Percentiles rank a stretch among this genome's conserved stretches.
Conservation (phyloP, 1,140 invertebrate species). For the Drosophila aff. region DNA sequence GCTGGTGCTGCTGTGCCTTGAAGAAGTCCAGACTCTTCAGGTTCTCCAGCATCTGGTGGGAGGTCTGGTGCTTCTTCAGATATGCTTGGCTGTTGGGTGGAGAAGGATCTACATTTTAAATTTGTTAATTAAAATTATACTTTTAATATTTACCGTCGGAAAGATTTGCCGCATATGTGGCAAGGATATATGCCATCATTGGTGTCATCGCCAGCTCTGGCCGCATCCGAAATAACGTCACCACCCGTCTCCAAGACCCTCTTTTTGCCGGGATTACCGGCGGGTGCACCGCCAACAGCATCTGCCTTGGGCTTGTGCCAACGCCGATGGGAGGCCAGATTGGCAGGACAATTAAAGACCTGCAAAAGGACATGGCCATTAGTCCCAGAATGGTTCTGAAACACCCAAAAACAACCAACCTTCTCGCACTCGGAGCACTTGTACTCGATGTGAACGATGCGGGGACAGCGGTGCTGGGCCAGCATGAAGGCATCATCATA, state of each 20-base stretch:
- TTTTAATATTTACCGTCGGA: slow-evolving; percentile 86
- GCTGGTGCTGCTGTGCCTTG: slow-evolving; percentile 54
- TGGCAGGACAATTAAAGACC: slow-evolving; percentile 99
- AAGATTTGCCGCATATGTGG: slow-evolving; percentile 92
- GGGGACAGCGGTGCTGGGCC: slow-evolving; percentile 97
- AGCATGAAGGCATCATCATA: slow-evolving; percentile 98
- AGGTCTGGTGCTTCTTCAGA: slow-evolving; percentile 89
- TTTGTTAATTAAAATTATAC: too few species aligned
- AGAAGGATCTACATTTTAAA: neutral
- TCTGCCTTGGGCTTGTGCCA: slow-evolving; percentile 95
- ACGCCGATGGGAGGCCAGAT: slow-evolving; percentile 97
- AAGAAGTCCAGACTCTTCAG: slow-evolving; percentile 75
- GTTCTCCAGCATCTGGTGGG: slow-evolving; percentile 81
- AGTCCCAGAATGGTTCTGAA: slow-evolving; percentile 45
- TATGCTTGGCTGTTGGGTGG: slow-evolving; percentile 89
- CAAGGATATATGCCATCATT: slow-evolving; percentile 88
- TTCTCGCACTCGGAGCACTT: slow-evolving; percentile 99
- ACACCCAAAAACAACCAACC: slow-evolving; percentile 42
- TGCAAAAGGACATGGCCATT: slow-evolving; percentile 13
- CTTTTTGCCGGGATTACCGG: slow-evolving; percentile 54
- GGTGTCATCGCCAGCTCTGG: slow-evolving; percentile 47
- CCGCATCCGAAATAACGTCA: slow-evolving; percentile 47
- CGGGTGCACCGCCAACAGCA: neutral
- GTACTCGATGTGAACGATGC: slow-evolving; percentile 99
- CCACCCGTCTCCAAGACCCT: slow-evolving; percentile 58